Evolutionary conservation across 2,113 vertebrate species (phyloP).

Genomic region (Silurus meridionalis): DNA sequence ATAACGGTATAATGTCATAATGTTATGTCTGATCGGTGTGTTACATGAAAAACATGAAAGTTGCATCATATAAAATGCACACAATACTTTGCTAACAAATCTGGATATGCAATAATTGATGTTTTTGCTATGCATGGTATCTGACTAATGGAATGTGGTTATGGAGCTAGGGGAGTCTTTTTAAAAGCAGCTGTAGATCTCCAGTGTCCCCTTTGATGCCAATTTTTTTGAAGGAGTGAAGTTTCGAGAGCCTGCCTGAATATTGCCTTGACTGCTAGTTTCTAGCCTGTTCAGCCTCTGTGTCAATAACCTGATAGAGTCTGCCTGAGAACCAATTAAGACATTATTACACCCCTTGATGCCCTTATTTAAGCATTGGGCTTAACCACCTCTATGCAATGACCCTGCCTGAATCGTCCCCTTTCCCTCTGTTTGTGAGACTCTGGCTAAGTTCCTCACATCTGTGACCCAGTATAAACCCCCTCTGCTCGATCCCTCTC

Average conservation of each 20-base stretch:
- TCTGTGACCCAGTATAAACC: slow-evolving; percentile 66
- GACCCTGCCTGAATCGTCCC: slow-evolving; percentile 27
- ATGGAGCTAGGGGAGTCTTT: slow-evolving; percentile 12
- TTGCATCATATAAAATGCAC: background rate
- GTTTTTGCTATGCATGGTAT: slow-evolving; percentile 2
- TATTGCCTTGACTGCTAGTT: slow-evolving; percentile 61
- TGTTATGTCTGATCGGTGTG: too few species aligned
- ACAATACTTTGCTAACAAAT: background rate
- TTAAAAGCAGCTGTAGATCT: slow-evolving; percentile 24
- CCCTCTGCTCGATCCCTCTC: background rate
- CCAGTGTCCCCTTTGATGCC: slow-evolving; percentile 52
- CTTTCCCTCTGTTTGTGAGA: slow-evolving; percentile 49
- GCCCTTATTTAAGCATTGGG: slow-evolving; percentile 56
- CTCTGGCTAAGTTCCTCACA: slow-evolving; percentile 56
- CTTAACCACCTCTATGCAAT: slow-evolving; percentile 50
- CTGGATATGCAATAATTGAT: background rate
- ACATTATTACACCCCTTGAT: slow-evolving; percentile 69
- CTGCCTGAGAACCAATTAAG: slow-evolving; percentile 67
- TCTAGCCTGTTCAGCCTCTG: slow-evolving; percentile 59
- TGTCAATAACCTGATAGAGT: slow-evolving; percentile 69
- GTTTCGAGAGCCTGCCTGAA: slow-evolving; percentile 56
- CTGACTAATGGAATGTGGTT: background rate
- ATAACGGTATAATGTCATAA: too few species aligned
- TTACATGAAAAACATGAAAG: background rate
- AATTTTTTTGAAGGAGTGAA: slow-evolving; percentile 67